These are phyloP conservation scores for Hypomesus transpacificus DNA, from an alignment of 2,113 vertebrate genomes.

Conservation along the genomic window DNA sequence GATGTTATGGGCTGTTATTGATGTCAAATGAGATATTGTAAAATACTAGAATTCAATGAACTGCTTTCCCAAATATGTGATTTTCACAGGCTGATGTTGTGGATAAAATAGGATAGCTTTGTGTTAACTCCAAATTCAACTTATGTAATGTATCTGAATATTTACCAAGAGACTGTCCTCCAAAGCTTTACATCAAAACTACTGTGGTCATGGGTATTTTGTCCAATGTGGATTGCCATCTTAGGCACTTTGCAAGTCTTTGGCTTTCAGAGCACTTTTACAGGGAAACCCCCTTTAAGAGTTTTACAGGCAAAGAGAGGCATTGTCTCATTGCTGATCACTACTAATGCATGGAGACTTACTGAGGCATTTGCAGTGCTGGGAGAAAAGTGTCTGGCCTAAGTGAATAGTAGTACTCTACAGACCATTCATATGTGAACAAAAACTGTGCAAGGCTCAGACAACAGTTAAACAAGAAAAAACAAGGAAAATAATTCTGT, in stretches of 20 bases:
- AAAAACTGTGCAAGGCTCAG: conserved; percentile 36
- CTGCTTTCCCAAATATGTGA: neutral
- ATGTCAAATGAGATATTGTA: too few relatives aligned
- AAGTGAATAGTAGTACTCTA: conserved; percentile 25
- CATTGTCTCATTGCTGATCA: conserved; percentile 40
- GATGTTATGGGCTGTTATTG: too few relatives aligned
- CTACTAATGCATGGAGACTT: conserved; percentile 12
- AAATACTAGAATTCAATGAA: too few relatives aligned
- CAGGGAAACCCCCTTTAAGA: conserved; percentile 51
- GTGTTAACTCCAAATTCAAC: neutral
- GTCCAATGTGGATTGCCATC: conserved; percentile 53
- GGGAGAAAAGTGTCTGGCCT: conserved; percentile 31
- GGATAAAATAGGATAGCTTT: neutral
- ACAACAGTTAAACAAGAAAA: conserved; percentile 48
- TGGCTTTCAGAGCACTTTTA: conserved; percentile 60
- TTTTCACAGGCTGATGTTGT: neutral
- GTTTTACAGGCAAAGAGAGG: conserved; percentile 56
- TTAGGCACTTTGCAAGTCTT: conserved; percentile 70
- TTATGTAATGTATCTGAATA: neutral
- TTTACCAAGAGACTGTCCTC: neutral
- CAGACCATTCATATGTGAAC: conserved; percentile 16
- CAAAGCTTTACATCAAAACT: neutral
- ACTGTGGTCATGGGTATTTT: conserved; percentile 14
- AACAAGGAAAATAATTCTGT: conserved; percentile 48
- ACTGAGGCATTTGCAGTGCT: conserved; percentile 24